Percentiles rank a stretch among this genome's conserved stretches.
phyloP scores from a whole-genome alignment of 2,113 vertebrate species.

The Petrocephalus microphthalmus region DNA sequence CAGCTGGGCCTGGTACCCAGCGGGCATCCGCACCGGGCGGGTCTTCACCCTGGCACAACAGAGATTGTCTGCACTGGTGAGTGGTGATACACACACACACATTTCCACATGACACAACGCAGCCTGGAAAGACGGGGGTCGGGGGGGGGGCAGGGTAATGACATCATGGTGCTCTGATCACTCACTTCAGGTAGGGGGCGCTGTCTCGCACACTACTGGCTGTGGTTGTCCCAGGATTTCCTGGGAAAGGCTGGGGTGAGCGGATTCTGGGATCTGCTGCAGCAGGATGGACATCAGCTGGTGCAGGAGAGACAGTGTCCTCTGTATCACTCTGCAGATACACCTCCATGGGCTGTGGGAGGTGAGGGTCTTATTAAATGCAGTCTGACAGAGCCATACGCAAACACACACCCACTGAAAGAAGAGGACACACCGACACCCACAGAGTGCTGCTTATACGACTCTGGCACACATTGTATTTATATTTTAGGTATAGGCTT shows the following conservation, averaged over 20 bases:
- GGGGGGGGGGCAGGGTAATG: not conserved
- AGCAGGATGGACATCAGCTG: conserved; percentile 76
- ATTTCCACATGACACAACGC: not conserved
- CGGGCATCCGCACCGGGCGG: conserved; percentile 76
- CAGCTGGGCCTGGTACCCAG: conserved; percentile 90
- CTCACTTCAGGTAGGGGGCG: conserved; percentile 83
- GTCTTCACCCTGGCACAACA: conserved; percentile 71
- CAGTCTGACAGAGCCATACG: not conserved
- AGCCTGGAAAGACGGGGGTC: not conserved
- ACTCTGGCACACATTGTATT: not conserved
- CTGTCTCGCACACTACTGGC: conserved; percentile 80
- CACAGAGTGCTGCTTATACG: not conserved
- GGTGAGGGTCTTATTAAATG: not conserved
- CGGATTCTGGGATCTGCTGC: conserved; percentile 76
- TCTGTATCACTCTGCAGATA: conserved; percentile 86
- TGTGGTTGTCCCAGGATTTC: conserved; percentile 74
- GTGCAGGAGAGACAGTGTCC: conserved; percentile 81
- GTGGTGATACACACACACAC: not conserved
- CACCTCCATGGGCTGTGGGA: conserved; percentile 77
- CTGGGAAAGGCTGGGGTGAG: conserved; percentile 68
- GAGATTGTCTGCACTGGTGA: not conserved
- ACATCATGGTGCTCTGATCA: not conserved
- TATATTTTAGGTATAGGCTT: not conserved
- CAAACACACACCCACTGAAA: not conserved
- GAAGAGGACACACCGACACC: not conserved